These are phyloP conservation scores for Eidolon helvum DNA, from an alignment of 2,113 vertebrate species.

Conservation along the genomic window DNA sequence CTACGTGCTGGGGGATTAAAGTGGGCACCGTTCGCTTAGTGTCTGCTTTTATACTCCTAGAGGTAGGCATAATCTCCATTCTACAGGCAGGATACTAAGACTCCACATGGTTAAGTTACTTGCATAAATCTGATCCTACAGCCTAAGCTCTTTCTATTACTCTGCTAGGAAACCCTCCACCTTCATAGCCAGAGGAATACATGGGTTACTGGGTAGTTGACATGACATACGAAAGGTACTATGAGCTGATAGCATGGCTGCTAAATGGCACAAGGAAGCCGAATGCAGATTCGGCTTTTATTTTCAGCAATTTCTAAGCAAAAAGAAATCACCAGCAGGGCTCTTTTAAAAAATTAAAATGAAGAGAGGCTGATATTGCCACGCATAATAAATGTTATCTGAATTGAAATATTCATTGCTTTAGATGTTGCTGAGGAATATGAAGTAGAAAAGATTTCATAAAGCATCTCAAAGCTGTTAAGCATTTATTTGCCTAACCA, in stretches of 20 bases:
- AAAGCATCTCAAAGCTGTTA: neutral
- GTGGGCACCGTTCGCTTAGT: neutral
- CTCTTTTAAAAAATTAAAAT: neutral
- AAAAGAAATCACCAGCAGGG: neutral
- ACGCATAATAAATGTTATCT: neutral
- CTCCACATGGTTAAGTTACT: neutral
- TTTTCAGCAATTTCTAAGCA: slow-evolving; percentile 7
- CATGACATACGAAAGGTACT: neutral
- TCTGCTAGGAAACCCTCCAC: neutral
- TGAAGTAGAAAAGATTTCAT: neutral
- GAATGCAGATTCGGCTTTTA: neutral
- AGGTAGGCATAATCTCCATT: neutral
- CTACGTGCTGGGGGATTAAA: neutral
- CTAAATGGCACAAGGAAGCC: neutral
- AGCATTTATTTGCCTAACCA: slow-evolving; percentile 18
- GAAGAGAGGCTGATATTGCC: neutral
- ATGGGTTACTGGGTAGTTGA: neutral
- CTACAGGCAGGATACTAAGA: neutral
- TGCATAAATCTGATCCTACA: neutral
- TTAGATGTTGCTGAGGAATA: neutral
- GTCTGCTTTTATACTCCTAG: neutral
- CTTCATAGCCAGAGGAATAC: neutral
- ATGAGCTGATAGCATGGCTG: neutral
- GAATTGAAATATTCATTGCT: neutral
- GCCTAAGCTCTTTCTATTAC: neutral